Evolutionary conservation across 2,888 invertebrate genomes (phyloP).

Genomic region (Unio delphinus): DNA sequence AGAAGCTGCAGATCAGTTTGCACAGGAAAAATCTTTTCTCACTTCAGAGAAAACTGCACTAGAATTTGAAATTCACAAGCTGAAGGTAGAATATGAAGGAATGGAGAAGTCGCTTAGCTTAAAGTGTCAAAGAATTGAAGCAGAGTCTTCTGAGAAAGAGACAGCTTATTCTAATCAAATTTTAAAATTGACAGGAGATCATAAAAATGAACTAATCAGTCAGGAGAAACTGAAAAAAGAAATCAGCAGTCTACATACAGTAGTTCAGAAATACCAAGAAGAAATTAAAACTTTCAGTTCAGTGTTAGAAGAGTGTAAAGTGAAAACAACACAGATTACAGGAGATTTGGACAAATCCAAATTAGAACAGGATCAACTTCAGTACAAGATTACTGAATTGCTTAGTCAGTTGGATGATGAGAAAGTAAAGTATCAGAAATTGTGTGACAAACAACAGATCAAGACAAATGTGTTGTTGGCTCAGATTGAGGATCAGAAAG

Average conservation of each 20-base stretch:
- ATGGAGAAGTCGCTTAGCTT: conserved; percentile 12
- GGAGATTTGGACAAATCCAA: conserved; percentile 15
- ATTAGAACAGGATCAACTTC: background rate
- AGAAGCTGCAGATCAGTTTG: conserved; percentile 21
- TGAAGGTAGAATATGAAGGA: conserved; percentile 24
- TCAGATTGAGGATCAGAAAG: no score
- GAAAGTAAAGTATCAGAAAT: conserved; percentile 20
- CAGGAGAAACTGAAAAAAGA: conserved; percentile 16
- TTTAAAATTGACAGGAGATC: conserved; percentile 8
- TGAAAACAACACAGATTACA: conserved; percentile 9
- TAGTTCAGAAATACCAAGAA: conserved; percentile 12
- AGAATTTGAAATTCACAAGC: conserved; percentile 29
- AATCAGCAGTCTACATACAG: conserved; percentile 5
- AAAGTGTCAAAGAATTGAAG: conserved; percentile 18
- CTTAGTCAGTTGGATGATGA: conserved; percentile 19
- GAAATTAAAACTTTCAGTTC: conserved; percentile 17
- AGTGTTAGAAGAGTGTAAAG: conserved; percentile 9
- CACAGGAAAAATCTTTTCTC: conserved; percentile 9
- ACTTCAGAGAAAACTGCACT: conserved; percentile 23
- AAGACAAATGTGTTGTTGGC: no score
- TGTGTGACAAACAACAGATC: no score
- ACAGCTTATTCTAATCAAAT: conserved; percentile 19
- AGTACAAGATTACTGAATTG: conserved; percentile 3
- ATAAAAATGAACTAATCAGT: conserved; percentile 9
- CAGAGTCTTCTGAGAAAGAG: conserved; percentile 18